Conservation (phyloP, 2,888 invertebrate genomes). For the Drosophila cracens region DNA sequence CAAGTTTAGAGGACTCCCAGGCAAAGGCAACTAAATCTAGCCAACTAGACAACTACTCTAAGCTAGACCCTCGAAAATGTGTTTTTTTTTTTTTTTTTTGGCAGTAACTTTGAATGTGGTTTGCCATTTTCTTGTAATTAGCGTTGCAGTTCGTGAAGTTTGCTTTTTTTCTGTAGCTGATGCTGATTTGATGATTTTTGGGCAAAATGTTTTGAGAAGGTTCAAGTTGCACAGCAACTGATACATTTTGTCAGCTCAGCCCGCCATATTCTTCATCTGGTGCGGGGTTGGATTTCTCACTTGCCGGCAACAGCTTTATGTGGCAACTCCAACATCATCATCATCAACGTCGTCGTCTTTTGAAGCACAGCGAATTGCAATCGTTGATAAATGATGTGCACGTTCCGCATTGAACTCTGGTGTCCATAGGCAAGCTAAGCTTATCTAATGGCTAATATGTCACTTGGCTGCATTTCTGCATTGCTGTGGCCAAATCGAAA, state of each 20-base stretch:
- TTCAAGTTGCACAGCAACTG: slow-evolving; percentile 1
- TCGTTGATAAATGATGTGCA: slow-evolving; percentile 73
- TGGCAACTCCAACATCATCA: slow-evolving; percentile 23
- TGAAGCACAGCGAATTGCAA: slow-evolving; percentile 63
- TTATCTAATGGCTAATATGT: slow-evolving; percentile 65
- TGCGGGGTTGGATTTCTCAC: not conserved
- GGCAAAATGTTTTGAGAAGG: slow-evolving; percentile 1
- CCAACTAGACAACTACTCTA: slow-evolving; percentile 50
- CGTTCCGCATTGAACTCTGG: slow-evolving; percentile 19
- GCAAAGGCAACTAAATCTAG: slow-evolving; percentile 33
- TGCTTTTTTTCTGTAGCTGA: slow-evolving; percentile 20
- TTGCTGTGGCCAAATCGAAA: slow-evolving; percentile 67
- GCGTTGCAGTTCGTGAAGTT: slow-evolving; percentile 76
- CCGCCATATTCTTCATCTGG: not conserved
- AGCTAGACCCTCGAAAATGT: slow-evolving; percentile 58
- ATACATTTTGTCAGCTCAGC: slow-evolving; percentile 12
- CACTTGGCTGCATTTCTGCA: slow-evolving; percentile 70
- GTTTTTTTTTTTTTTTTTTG: slow-evolving; percentile 19
- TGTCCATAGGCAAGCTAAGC: not conserved
- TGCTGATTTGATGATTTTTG: slow-evolving; percentile 37
- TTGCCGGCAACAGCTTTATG: not conserved
- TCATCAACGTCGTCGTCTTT: slow-evolving; percentile 14
- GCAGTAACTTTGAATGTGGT: slow-evolving; percentile 30
- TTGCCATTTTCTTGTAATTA: slow-evolving; percentile 71
- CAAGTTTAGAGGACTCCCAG: slow-evolving; percentile 28